Percentiles rank a stretch among this genome's conserved stretches.
Conservation (phyloP, 2,113 vertebrate species). For the Regulus satrapa region DNA sequence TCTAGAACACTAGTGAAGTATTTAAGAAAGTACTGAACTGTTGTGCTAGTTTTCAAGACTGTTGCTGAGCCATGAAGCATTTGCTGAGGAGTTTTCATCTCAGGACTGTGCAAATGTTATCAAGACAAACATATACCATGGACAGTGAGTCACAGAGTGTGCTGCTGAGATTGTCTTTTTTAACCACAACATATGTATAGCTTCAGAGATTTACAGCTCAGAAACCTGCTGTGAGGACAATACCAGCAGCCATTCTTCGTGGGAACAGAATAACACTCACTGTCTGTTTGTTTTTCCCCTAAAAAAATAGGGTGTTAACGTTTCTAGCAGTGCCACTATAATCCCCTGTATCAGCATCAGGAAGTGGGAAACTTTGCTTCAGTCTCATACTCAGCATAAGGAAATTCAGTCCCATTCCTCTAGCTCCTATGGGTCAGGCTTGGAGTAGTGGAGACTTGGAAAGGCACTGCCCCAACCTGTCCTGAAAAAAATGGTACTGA, state of each 20-base stretch:
- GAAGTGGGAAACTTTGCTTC: neutral
- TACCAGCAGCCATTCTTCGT: neutral
- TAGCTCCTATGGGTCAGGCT: neutral
- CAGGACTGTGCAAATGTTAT: neutral
- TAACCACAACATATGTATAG: fast-evolving
- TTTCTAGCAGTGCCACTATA: neutral
- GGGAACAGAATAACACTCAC: neutral
- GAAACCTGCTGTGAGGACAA: neutral
- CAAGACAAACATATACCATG: neutral
- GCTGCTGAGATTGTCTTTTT: neutral
- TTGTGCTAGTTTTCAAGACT: neutral
- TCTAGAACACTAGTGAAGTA: neutral
- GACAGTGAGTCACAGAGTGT: neutral
- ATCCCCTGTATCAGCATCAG: neutral
- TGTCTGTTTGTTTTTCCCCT: neutral
- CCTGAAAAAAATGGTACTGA: neutral
- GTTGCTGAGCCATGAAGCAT: neutral
- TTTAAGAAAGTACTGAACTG: neutral
- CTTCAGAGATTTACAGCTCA: neutral
- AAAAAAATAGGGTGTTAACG: fast-evolving
- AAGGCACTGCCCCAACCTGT: neutral
- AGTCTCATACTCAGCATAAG: neutral
- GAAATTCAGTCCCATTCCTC: neutral
- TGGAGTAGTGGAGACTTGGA: neutral
- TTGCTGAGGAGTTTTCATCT: neutral